Conservation (phyloP, 2,113 vertebrate genomes). For the Clinocottus analis region DNA sequence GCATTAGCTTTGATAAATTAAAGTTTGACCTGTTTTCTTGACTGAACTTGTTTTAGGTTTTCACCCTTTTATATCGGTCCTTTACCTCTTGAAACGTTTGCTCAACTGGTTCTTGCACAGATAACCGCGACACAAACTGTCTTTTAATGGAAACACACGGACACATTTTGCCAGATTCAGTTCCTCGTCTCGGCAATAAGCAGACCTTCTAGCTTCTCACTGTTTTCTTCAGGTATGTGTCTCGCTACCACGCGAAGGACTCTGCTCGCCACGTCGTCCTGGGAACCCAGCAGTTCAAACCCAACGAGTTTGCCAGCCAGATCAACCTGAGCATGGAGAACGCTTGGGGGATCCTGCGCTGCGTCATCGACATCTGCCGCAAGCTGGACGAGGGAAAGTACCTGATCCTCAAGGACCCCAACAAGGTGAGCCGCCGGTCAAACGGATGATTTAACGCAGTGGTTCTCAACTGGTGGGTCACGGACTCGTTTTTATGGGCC, state of each 20-base stretch:
- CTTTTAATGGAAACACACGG: neutral
- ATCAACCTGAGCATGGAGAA: conserved; percentile 99
- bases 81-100: too few relatives aligned
- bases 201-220: too few relatives aligned
- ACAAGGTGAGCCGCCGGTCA: conserved; percentile 88
- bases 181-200: too few relatives aligned
- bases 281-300: conserved; percentile 99
- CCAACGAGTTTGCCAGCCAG: conserved; percentile 98
- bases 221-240: conserved; percentile 87
- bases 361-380: conserved; percentile 98
- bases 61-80: too few relatives aligned
- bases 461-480: too few relatives aligned
- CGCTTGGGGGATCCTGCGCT: conserved; percentile 97
- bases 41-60: too few relatives aligned
- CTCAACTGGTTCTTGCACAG: too few relatives aligned
- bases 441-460: too few relatives aligned
- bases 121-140: neutral
- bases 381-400: conserved; percentile 99
- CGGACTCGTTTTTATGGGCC: too few relatives aligned
- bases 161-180: neutral
- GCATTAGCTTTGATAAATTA: too few relatives aligned
- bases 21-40: too few relatives aligned
- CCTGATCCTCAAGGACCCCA: conserved; percentile 99
- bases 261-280: conserved; percentile 95
- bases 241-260: conserved; percentile 97